Conservation (phyloP, 2,113 vertebrate species). For the Clinocottus analis region DNA sequence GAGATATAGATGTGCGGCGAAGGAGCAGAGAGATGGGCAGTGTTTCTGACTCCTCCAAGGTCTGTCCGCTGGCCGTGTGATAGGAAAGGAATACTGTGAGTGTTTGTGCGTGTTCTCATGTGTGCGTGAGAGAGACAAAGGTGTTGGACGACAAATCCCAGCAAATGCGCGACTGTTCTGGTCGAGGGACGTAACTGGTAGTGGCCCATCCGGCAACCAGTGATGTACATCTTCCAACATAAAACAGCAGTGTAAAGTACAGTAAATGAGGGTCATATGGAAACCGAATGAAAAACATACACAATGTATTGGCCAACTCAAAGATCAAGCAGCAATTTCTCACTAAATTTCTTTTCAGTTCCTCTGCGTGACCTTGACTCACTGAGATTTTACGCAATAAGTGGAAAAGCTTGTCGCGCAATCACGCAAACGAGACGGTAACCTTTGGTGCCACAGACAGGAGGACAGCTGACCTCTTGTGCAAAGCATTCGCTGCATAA, state of each 20-base stretch:
- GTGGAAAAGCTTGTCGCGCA: not conserved
- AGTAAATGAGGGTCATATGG: not conserved
- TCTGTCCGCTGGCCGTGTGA: conserved; percentile 35
- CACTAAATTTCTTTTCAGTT: conserved; percentile 24
- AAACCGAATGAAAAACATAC: not conserved
- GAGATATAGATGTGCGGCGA: conserved; percentile 8
- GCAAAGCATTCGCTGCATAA: conserved; percentile 37
- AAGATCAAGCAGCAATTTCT: not conserved
- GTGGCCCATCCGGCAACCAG: conserved; percentile 20
- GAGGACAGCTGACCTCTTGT: conserved; percentile 55
- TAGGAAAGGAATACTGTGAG: not conserved
- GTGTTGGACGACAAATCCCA: conserved; percentile 6
- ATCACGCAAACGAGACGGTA: conserved; percentile 21
- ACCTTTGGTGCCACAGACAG: conserved; percentile 39
- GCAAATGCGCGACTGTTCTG: conserved; percentile 8
- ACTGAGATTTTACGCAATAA: conserved; percentile 22
- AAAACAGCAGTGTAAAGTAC: not conserved
- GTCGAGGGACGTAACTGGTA: not conserved
- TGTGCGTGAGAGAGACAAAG: not conserved
- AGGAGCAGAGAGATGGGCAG: not conserved
- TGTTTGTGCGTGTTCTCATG: not conserved
- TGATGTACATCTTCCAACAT: not conserved
- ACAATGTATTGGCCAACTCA: not conserved
- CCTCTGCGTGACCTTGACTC: conserved; percentile 25
- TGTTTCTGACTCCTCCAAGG: conserved; percentile 57